These are phyloP conservation scores for Ptiloglossa arizonensis DNA, from an alignment of 1,140 invertebrate genomes.

Conservation along the genomic window DNA sequence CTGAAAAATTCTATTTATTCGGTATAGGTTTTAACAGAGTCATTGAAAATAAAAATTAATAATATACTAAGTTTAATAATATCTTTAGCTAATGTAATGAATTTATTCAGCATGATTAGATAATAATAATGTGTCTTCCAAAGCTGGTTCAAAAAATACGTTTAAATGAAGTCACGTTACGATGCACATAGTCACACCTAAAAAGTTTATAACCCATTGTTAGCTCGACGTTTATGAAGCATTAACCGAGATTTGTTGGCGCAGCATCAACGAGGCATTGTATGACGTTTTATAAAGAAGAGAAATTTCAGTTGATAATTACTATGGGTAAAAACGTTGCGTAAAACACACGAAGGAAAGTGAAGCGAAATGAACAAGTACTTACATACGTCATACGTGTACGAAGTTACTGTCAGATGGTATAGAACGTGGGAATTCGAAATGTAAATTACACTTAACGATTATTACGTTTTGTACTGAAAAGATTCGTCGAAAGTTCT, in stretches of 20 bases:
- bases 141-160: not conserved
- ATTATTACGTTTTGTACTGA: not conserved
- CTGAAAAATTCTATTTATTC: no score
- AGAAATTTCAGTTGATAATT: constrained; percentile 2
- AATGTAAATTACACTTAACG: not conserved
- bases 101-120: no score
- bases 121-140: no score
- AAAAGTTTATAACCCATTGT: constrained; percentile 7
- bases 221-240: not conserved
- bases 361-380: not conserved
- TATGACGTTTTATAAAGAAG: not conserved
- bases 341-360: not conserved
- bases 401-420: not conserved
- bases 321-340: not conserved
- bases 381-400: not conserved
- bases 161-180: not conserved
- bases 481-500: no score
- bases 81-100: no score
- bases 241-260: not conserved
- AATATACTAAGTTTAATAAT: no score
- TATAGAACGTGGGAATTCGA: not conserved
- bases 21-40: no score
- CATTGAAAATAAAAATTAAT: no score
- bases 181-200: not conserved
- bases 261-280: not conserved